Percentiles rank a stretch among this genome's conserved stretches.
Evolutionary conservation across 2,888 invertebrate genomes (phyloP).

Genomic region (Aquatica leii): DNA sequence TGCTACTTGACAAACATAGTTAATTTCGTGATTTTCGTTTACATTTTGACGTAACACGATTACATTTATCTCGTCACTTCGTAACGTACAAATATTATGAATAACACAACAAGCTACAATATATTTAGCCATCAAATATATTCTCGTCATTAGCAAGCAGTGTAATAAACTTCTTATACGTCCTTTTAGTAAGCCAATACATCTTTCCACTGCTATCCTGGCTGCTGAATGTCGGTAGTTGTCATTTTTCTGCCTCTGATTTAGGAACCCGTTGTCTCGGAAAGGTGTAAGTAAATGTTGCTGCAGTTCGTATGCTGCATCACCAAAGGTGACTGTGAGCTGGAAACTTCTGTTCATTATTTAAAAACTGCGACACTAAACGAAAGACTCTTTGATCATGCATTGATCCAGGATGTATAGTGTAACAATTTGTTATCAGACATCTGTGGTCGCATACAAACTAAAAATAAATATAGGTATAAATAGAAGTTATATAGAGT

Average conservation of each 20-base stretch:
- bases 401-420: not conserved
- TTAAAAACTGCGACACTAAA: not conserved
- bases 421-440: not conserved
- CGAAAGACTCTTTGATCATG: not conserved
- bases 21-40: too few species aligned
- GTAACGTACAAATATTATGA: not conserved
- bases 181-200: not conserved
- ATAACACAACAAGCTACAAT: not conserved
- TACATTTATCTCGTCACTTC: too few species aligned
- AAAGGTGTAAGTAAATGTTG: not conserved
- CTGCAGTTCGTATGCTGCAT: not conserved
- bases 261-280: too few species aligned
- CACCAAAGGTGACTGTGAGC: not conserved
- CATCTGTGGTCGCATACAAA: not conserved
- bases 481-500: not conserved
- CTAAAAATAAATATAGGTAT: constrained; percentile 21
- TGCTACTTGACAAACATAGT: too few species aligned
- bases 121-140: not conserved
- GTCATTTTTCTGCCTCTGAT: not conserved
- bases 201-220: not conserved
- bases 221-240: not conserved
- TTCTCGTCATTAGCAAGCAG: not conserved
- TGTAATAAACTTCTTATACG: not conserved
- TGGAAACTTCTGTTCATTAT: not conserved
- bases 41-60: too few species aligned